Conservation (phyloP, 2,797 vertebrate species). For the Taenioides sp. region DNA sequence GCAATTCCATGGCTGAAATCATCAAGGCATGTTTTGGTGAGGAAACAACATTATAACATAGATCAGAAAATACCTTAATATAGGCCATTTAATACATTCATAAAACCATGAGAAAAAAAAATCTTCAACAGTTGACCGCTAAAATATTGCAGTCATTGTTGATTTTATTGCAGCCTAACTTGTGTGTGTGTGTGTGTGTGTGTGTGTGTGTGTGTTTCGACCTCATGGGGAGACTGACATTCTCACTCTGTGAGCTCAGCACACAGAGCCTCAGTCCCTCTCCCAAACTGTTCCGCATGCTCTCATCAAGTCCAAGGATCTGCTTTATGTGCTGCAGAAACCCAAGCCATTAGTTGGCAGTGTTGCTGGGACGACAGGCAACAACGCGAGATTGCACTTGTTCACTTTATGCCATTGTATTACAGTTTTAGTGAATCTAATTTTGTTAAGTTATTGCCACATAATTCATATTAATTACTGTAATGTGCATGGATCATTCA, state of each 20-base stretch:
- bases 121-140: too few relatives aligned
- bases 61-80: too few relatives aligned
- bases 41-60: too few relatives aligned
- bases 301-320: constrained; percentile 5
- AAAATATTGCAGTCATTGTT: neutral
- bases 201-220: neutral
- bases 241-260: constrained; percentile 1
- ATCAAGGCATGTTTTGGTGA: too few relatives aligned
- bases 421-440: constrained; percentile 1
- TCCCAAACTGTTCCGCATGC: neutral
- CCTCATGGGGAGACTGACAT: constrained; percentile 5
- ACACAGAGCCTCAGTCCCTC: neutral
- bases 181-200: too few relatives aligned
- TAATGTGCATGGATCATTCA: neutral
- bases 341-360: constrained; percentile 23
- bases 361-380: constrained; percentile 31
- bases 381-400: constrained; percentile 36
- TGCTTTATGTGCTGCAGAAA: constrained; percentile 1
- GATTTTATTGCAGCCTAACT: neutral
- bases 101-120: too few relatives aligned
- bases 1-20: too few relatives aligned
- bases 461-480: neutral
- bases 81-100: too few relatives aligned
- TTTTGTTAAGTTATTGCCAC: too few relatives aligned
- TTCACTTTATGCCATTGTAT: constrained; percentile 35